Evolutionary conservation across 2,888 invertebrate species (phyloP), one percentile per base, ranked within the genome.

Genomic region (Augochlorella aurata): DNA sequence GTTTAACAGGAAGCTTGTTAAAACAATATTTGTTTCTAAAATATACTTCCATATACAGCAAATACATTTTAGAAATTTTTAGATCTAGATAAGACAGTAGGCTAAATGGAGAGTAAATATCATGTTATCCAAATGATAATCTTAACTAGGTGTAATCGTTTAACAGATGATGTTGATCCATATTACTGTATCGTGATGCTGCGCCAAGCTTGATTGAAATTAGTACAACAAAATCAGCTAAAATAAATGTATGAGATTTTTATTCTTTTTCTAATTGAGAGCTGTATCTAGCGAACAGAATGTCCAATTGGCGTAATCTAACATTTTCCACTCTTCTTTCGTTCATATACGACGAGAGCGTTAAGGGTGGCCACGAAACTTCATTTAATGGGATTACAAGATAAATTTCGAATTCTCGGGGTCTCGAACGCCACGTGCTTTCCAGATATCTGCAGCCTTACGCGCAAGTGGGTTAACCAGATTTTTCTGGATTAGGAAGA

Each of bases 401-500:
- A 76, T 79, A 76, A 79, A 74, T 75, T 75, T 77, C 38, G 69
- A 72, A 69, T 74, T 61, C 72, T 69, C 74, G 50, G 58, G 74
- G 69, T 77, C 78, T 69, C 65, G 63, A 78, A 74, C 74, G 68
- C 49, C 67, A 24, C 67, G 52, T 66, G 84, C 81, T 74, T 80
- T 63, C 29, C 66, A 47, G 66, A 50, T 77, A 86, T 81, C 81
- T 65, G 65, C 72, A 85, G 85, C 81, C 78, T 71, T 74, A 68
- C 72, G 70, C 67, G 82, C 78, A 87, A 87, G 75, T 87, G 75
- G 85, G 83, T 87, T 86, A 86, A 74, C 68, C 21, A 72, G 79
- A 76, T 73, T 83, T 78, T 81, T 74, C 75, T 67, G 79, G 76
- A 86, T 87, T 79, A 82, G 76, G 83, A 44, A 67, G 74, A 80